These are phyloP conservation scores for Andrena marginata DNA, from an alignment of 2,888 invertebrate genomes.

Conservation along the genomic window DNA sequence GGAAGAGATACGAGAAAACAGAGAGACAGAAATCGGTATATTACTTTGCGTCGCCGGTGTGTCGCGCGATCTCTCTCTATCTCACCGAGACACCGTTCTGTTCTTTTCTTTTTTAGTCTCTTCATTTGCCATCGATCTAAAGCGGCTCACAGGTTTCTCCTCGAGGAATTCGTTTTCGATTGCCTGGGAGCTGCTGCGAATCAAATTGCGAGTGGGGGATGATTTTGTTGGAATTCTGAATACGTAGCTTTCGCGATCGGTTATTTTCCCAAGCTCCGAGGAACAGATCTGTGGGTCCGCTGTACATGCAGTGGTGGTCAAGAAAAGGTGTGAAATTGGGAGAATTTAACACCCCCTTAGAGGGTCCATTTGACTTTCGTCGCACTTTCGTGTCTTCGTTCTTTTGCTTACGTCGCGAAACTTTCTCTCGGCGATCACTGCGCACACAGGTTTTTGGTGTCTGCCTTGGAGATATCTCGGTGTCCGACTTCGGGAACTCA, in stretches of 20 bases:
- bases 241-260: not conserved
- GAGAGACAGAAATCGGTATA: constrained; percentile 44
- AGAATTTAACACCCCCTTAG: not conserved
- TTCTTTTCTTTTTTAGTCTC: constrained; percentile 45
- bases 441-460: constrained; percentile 49
- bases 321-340: not conserved
- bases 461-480: constrained; percentile 56
- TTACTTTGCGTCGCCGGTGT: constrained; percentile 15
- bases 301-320: constrained; percentile 51
- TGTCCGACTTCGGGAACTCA: constrained; percentile 56
- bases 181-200: not conserved
- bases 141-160: not conserved
- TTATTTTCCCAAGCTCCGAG: not conserved
- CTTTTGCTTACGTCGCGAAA: not conserved
- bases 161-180: not conserved
- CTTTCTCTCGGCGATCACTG: not conserved
- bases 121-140: constrained; percentile 34
- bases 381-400: not conserved
- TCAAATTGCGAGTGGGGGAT: not conserved
- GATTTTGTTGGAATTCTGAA: not conserved
- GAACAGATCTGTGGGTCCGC: not conserved
- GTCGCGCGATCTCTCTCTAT: constrained; percentile 46
- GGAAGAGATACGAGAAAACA: constrained; percentile 4
- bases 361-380: not conserved
- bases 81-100: constrained; percentile 51